A percentile compares a stretch with the other conserved stretches of the same genome.
phyloP scores from a whole-genome alignment of 2,888 invertebrate species.

The Dusona sp. region DNA sequence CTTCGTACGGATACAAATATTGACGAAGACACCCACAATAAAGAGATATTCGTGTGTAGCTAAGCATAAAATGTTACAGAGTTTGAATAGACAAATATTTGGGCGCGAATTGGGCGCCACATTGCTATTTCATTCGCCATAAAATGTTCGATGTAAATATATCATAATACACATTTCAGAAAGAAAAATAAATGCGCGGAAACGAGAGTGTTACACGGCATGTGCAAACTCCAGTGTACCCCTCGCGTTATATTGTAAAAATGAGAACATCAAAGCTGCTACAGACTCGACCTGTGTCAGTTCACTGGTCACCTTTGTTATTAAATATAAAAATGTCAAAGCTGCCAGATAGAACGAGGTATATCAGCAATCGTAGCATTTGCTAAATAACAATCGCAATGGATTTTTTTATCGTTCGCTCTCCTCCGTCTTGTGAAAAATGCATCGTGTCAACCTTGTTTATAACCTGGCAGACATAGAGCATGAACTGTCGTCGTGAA shows the following conservation, averaged over 20 bases:
- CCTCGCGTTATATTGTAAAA: not conserved
- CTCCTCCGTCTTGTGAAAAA: constrained; percentile 19
- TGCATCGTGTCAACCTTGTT: constrained; percentile 1
- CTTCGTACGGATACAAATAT: constrained; percentile 59
- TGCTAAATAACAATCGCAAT: not conserved
- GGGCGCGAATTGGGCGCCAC: constrained; percentile 37
- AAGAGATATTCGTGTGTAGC: constrained; percentile 19
- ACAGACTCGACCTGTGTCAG: not conserved
- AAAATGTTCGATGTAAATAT: not conserved
- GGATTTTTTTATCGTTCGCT: not conserved
- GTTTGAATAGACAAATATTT: constrained; percentile 13
- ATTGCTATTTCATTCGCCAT: not conserved
- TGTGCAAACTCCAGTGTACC: not conserved
- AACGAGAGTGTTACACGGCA: not conserved
- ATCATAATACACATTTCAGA: not conserved
- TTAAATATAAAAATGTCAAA: constrained; percentile 4
- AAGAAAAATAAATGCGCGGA: not conserved
- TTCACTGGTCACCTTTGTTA: not conserved
- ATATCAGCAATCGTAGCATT: not conserved
- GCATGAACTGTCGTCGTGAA: constrained; percentile 2
- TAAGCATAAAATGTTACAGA: constrained; percentile 14
- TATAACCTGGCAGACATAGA: not conserved
- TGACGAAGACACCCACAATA: constrained; percentile 23
- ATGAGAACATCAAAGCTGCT: not conserved
- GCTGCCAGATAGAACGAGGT: not conserved